Conservation (phyloP, 92 coral and sea anemone species). For the Palythoa caribaeorum region DNA sequence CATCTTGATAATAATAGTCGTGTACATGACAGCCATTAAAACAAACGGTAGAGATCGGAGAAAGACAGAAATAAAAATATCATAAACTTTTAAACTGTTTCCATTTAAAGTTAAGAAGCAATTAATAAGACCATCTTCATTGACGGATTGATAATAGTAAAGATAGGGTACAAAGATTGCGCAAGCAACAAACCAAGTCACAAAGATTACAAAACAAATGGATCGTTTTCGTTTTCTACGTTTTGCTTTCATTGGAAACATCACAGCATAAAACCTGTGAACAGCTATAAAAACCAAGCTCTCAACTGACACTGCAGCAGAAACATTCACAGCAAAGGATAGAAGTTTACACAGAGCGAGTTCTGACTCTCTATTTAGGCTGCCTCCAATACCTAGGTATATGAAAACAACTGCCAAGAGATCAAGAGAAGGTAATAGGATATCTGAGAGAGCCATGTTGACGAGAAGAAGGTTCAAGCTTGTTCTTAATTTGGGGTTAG, state of each 20-base stretch:
- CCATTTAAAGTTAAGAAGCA: conserved; percentile 9
- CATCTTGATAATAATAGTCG: neutral
- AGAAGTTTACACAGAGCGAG: neutral
- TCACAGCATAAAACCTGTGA: conserved; percentile 33
- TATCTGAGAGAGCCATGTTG: conserved; percentile 37
- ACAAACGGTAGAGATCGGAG: conserved; percentile 28
- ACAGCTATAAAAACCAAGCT: conserved; percentile 25
- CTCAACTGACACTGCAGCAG: conserved; percentile 33
- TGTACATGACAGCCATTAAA: neutral
- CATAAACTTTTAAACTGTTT: neutral
- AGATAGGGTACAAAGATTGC: conserved; percentile 14
- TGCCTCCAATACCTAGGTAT: neutral
- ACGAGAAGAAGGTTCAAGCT: conserved; percentile 16
- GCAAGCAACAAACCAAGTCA: conserved; percentile 3
- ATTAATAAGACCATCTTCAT: neutral
- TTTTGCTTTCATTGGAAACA: conserved; percentile 21
- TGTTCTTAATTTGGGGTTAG: conserved; percentile 7
- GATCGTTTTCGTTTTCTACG: neutral
- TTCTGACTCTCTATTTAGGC: neutral
- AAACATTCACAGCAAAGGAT: conserved; percentile 2
- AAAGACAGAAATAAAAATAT: conserved; percentile 13
- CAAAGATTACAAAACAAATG: neutral
- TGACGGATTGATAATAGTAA: conserved; percentile 7
- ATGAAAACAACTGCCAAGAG: neutral
- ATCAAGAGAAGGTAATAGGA: conserved; percentile 20